phyloP scores from a whole-genome alignment of 2,888 invertebrate species.

The Drosophila rellima region DNA sequence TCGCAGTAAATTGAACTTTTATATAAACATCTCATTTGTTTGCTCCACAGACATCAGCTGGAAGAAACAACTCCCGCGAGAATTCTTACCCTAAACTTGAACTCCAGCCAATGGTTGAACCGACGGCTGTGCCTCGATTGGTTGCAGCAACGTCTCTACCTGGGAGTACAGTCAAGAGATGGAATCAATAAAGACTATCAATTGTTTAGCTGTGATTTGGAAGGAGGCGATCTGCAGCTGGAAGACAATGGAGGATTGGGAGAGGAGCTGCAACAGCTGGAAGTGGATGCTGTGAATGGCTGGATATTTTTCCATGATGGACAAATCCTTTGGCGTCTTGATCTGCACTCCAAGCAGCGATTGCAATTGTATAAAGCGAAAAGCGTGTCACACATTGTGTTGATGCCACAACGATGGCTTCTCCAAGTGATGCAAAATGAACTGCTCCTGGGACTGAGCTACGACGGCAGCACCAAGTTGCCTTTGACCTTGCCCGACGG shows the following conservation, averaged over 20 bases:
- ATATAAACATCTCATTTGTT: not conserved
- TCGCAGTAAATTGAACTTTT: not conserved
- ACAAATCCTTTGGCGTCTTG: slow-evolving; percentile 58
- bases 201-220: slow-evolving; percentile 39
- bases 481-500: slow-evolving; percentile 13
- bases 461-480: slow-evolving; percentile 61
- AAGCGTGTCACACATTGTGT: slow-evolving; percentile 53
- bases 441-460: slow-evolving; percentile 70
- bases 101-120: slow-evolving; percentile 87
- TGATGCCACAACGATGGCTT: slow-evolving; percentile 66
- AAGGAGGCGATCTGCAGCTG: slow-evolving; percentile 16
- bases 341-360: slow-evolving; percentile 42
- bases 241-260: slow-evolving; percentile 9
- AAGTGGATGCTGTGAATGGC: slow-evolving; percentile 97
- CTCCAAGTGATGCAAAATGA: slow-evolving; percentile 61
- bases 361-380: slow-evolving; percentile 14
- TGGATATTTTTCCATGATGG: slow-evolving; percentile 91
- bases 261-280: slow-evolving; percentile 89
- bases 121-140: slow-evolving; percentile 94
- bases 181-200: not conserved
- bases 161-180: slow-evolving; percentile 89
- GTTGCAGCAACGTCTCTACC: slow-evolving; percentile 94
- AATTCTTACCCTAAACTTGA: slow-evolving; percentile 81
- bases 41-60: slow-evolving; percentile 18
- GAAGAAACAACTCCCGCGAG: slow-evolving; percentile 1